Evolutionary conservation across 2,113 vertebrate species (phyloP).

Genomic region (Carassius carassius): DNA sequence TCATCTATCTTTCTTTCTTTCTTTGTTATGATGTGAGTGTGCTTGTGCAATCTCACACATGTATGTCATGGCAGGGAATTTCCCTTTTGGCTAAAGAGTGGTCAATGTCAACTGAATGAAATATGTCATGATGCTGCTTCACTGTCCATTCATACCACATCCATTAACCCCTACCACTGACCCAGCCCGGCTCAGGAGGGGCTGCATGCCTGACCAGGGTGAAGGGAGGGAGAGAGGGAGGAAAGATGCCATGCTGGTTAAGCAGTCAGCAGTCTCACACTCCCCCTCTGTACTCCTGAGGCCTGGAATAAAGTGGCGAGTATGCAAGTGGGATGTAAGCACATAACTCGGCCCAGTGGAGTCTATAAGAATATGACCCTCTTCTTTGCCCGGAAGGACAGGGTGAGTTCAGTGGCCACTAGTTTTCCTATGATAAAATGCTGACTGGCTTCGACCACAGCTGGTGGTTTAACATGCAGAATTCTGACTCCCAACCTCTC

Average conservation of each 20-base stretch:
- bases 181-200: conserved; percentile 30
- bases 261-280: conserved; percentile 55
- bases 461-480: conserved; percentile 30
- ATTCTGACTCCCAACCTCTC: conserved; percentile 8
- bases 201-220: conserved; percentile 38
- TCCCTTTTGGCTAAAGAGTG: conserved; percentile 24
- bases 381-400: conserved; percentile 51
- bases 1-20: conserved; percentile 4
- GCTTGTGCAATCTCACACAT: background rate
- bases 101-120: conserved; percentile 22
- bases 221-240: conserved; percentile 34
- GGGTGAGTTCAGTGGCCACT: conserved; percentile 52
- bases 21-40: background rate
- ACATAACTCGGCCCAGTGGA: conserved; percentile 17
- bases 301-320: conserved; percentile 71
- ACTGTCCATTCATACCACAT: conserved; percentile 40
- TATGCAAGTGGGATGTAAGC: conserved; percentile 60
- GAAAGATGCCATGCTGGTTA: conserved; percentile 43
- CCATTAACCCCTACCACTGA: conserved; percentile 31
- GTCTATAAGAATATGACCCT: conserved; percentile 59
- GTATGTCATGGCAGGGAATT: conserved; percentile 20
- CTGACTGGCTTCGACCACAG: conserved; percentile 44
- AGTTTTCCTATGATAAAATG: conserved; percentile 47
- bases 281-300: conserved; percentile 64
- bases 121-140: conserved; percentile 43